These are phyloP conservation scores for Stegostoma tigrinum DNA, from an alignment of 2,113 vertebrate genomes.

Conservation along the genomic window DNA sequence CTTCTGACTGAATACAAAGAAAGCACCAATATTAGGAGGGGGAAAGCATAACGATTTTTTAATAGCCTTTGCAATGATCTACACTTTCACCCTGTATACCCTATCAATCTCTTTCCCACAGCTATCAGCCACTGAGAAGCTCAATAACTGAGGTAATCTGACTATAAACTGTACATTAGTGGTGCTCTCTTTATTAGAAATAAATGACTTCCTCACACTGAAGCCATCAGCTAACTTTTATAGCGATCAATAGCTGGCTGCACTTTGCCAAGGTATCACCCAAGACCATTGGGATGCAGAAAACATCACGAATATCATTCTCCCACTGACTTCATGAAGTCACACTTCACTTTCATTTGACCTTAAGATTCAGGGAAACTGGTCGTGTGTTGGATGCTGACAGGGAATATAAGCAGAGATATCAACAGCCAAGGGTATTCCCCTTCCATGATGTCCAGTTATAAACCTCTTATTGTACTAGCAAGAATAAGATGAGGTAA, in stretches of 20 bases:
- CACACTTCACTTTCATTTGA: background rate
- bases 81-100: background rate
- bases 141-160: constrained; percentile 33
- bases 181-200: constrained; percentile 6
- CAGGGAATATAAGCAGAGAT: background rate
- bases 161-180: constrained; percentile 33
- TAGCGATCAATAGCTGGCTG: constrained; percentile 11
- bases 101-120: constrained; percentile 12
- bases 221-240: constrained; percentile 27
- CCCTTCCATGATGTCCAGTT: too few relatives aligned
- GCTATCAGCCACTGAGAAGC: constrained; percentile 5
- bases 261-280: background rate
- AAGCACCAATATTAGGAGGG: background rate
- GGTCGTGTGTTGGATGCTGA: background rate
- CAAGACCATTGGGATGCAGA: background rate
- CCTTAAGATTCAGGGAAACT: background rate
- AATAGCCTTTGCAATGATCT: background rate
- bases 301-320: background rate
- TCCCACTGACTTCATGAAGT: background rate
- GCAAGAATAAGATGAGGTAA: background rate
- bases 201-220: constrained; percentile 28
- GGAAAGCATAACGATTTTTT: constrained; percentile 6
- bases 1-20: background rate
- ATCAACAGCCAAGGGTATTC: background rate
- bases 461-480: background rate